Conservation (phyloP, 2,113 vertebrate species). For the Elgaria multicarinata region DNA sequence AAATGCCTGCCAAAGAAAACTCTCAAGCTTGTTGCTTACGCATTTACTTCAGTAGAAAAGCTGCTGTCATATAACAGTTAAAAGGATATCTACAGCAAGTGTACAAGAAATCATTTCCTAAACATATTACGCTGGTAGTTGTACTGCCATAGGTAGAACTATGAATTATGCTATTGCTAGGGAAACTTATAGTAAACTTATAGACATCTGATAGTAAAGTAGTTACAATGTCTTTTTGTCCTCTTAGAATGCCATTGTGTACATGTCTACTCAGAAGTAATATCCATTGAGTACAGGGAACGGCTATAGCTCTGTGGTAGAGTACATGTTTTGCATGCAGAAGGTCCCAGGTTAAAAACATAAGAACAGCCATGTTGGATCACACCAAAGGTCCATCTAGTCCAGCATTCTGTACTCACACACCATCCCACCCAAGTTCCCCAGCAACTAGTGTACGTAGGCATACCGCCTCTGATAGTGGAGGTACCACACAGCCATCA, state of each 20-base stretch:
- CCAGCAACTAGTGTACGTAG: too few relatives aligned
- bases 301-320: too few relatives aligned
- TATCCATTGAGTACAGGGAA: too few relatives aligned
- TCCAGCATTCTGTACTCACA: too few relatives aligned
- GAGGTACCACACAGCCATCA: too few relatives aligned
- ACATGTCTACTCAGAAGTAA: not conserved
- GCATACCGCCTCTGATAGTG: too few relatives aligned
- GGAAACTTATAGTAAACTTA: not conserved
- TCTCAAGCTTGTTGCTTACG: not conserved
- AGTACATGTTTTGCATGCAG: too few relatives aligned
- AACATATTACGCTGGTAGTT: not conserved
- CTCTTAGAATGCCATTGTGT: not conserved
- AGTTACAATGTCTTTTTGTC: not conserved
- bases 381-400: too few relatives aligned
- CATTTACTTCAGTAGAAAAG: not conserved
- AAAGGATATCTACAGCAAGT: not conserved
- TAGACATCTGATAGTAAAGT: not conserved
- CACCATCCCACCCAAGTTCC: too few relatives aligned
- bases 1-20: constrained; percentile 27
- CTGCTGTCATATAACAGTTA: not conserved
- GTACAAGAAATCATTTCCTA: not conserved
- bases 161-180: not conserved
- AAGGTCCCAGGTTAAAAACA: too few relatives aligned
- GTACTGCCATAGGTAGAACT: not conserved
- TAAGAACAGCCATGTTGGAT: too few relatives aligned